These are phyloP conservation scores for Clarias batrachus DNA, from an alignment of 2,113 vertebrate genomes.

Conservation along the genomic window DNA sequence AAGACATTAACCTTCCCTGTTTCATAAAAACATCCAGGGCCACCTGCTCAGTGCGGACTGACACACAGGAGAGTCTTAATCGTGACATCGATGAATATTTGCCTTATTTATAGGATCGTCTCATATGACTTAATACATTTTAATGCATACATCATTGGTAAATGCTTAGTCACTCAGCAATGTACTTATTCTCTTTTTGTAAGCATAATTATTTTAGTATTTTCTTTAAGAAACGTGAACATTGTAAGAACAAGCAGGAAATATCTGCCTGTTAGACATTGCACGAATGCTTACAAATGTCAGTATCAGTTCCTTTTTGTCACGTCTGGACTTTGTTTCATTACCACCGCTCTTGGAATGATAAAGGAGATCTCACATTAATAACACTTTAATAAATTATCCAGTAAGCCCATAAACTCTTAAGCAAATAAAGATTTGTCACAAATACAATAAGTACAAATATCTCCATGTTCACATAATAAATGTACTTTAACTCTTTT, in stretches of 20 bases:
- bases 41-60: slow-evolving; percentile 10
- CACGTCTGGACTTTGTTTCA: neutral
- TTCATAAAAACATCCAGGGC: slow-evolving; percentile 26
- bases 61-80: neutral
- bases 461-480: neutral
- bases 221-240: neutral
- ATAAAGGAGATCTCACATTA: neutral
- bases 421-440: neutral
- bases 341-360: neutral
- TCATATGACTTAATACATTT: neutral
- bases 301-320: slow-evolving; percentile 25
- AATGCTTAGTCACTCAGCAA: neutral
- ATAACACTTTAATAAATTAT: neutral
- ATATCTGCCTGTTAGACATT: neutral
- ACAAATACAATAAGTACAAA: neutral
- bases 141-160: neutral
- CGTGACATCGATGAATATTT: neutral
- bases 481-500: neutral
- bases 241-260: neutral
- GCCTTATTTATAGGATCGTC: neutral
- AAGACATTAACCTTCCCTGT: slow-evolving; percentile 1
- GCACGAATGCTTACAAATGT: neutral
- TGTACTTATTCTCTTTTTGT: neutral
- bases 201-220: neutral
- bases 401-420: neutral